These are phyloP conservation scores for Microctenopoma stevenorrisi DNA, from an alignment of 2,797 vertebrate species.

Conservation along the genomic window DNA sequence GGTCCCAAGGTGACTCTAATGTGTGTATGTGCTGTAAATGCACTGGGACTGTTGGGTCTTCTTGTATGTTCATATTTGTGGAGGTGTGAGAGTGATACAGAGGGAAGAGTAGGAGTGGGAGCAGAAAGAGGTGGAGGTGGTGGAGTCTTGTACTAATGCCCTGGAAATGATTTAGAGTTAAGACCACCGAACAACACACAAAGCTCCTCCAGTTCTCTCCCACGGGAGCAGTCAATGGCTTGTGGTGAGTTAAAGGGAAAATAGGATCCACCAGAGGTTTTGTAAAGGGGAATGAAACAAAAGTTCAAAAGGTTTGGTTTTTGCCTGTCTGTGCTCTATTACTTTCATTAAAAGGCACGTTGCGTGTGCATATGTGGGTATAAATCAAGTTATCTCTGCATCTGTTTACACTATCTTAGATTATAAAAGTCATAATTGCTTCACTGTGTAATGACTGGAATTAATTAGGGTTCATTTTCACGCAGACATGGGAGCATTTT, in stretches of 20 bases:
- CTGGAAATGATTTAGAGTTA: constrained; percentile 74
- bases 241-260: constrained; percentile 59
- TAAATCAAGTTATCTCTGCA: constrained; percentile 48
- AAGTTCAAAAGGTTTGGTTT: constrained; percentile 41
- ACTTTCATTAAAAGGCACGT: constrained; percentile 31
- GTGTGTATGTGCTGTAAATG: constrained; percentile 37
- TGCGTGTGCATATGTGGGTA: constrained; percentile 29
- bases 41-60: constrained; percentile 28
- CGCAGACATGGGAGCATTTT: constrained; percentile 17
- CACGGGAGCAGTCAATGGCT: constrained; percentile 56
- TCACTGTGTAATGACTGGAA: constrained; percentile 34
- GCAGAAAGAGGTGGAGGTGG: constrained; percentile 14
- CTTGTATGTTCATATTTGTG: constrained; percentile 29
- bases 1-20: constrained; percentile 55
- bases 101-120: constrained; percentile 31
- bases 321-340: constrained; percentile 17
- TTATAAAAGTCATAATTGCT: constrained; percentile 43
- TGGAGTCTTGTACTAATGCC: constrained; percentile 62
- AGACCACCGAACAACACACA: constrained; percentile 52
- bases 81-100: background rate
- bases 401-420: constrained; percentile 14
- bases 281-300: constrained; percentile 43
- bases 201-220: constrained; percentile 54
- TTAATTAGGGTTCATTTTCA: constrained; percentile 28
- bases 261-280: constrained; percentile 58